These are phyloP conservation scores for Hyperoodon ampullatus DNA, from an alignment of 2,113 vertebrate species.

Conservation along the genomic window DNA sequence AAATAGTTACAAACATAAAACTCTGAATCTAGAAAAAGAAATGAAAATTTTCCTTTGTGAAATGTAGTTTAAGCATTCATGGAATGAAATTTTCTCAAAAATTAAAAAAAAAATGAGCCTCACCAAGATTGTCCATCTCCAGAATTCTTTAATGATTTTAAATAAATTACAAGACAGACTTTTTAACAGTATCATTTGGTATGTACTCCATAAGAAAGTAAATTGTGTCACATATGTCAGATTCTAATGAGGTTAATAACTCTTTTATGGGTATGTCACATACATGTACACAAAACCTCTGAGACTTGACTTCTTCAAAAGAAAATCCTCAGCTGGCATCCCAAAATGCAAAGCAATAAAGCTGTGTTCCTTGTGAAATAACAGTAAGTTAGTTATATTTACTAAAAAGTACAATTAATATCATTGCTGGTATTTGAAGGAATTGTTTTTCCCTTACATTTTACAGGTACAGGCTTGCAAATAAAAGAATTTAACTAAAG, in stretches of 20 bases:
- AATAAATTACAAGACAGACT: not conserved
- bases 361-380: not conserved
- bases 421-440: not conserved
- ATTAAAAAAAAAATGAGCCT: not conserved
- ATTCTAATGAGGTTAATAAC: not conserved
- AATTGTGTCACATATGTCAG: not conserved
- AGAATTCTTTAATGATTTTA: not conserved
- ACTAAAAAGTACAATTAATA: not conserved
- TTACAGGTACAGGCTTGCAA: not conserved
- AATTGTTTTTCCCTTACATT: not conserved
- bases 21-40: not conserved
- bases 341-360: not conserved
- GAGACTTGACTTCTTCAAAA: not conserved
- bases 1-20: not conserved
- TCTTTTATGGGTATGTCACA: not conserved
- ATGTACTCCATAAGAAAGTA: not conserved
- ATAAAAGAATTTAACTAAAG: not conserved
- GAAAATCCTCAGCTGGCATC: not conserved
- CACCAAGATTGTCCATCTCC: not conserved
- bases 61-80: not conserved
- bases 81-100: not conserved
- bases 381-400: not conserved
- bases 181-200: not conserved
- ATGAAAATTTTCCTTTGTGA: not conserved
- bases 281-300: not conserved